phyloP scores from a whole-genome alignment of 2,797 vertebrate genomes.

The Halcyon smyrnensis region DNA sequence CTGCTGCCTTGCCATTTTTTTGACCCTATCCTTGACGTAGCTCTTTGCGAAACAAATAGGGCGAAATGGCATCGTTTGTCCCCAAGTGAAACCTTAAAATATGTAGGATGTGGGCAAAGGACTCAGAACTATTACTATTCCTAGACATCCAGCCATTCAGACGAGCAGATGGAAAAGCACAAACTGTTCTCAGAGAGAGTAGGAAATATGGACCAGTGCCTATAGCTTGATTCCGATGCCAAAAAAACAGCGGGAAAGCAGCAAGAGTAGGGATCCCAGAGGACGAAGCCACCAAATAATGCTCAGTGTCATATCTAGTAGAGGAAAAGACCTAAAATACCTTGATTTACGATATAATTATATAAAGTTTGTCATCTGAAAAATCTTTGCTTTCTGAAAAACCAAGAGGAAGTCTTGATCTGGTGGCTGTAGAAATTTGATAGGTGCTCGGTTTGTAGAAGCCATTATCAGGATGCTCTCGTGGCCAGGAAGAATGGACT shows the following conservation, averaged over 20 bases:
- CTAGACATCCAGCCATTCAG: slow-evolving; percentile 61
- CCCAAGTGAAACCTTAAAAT: neutral
- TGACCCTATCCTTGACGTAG: neutral
- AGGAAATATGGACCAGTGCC: slow-evolving; percentile 62
- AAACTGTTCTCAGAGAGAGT: slow-evolving; percentile 23
- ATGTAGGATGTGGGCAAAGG: neutral
- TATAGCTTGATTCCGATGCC: neutral
- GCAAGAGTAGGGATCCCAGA: slow-evolving; percentile 10
- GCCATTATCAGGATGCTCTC: neutral
- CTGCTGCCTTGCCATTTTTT: slow-evolving; percentile 33
- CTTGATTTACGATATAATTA: neutral
- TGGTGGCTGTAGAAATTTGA: neutral
- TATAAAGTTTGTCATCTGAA: neutral
- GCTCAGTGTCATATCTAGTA: neutral
- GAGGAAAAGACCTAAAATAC: neutral
- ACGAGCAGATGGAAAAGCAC: slow-evolving; percentile 69
- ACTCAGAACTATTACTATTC: slow-evolving; percentile 11
- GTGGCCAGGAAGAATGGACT: neutral
- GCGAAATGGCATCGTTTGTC: neutral
- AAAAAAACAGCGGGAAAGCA: slow-evolving; percentile 1
- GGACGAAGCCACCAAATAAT: neutral
- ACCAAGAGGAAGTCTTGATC: neutral
- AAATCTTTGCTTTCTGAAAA: neutral
- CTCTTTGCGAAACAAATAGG: neutral
- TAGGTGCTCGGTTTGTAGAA: neutral